Base-by-base conservation (phyloP, 1,140 invertebrate genomes). In the Drosophila nebulosa region DNA sequence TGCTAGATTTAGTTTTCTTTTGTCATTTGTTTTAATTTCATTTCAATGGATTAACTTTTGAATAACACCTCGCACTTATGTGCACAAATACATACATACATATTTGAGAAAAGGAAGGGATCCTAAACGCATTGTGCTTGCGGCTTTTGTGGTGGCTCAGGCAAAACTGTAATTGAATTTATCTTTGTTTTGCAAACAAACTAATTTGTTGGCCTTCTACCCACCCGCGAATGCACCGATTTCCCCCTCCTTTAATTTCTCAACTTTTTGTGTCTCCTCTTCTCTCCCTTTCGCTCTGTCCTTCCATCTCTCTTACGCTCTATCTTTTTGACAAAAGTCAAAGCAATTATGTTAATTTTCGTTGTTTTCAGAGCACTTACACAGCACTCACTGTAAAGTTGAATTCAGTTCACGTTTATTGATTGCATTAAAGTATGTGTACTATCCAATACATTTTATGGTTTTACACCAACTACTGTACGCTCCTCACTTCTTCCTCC, bases 101-200 rank as follows among this genome's bases (percentile, higher is more conserved):
- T 21, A 36, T 21, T n/a, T 35, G 10, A 32, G 14, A 24, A 64
- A 24, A 55, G 61, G 39, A 36, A 46, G 39, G 65, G 69, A 63
- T 64, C 70, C 77, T 55, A 74, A 77, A 70, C 74, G 35, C 64
- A 80, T 72, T 78, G 78, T 77, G 66, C 62, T 73, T 24, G 59
- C 59, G 72, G 73, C 77, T 77, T 76, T 85, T 84, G 80, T 79
- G 66, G 80, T 80, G 71, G 71, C 56, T 53, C 52, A 56, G 53
- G 30, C 46, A 58, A 62, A 70, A 74, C 69, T 63, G 70, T 86
- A 86, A 86, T 88, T 86, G 83, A 86, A 86, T 86, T 88, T 81
- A 58, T 61, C 69, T 69, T 77, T 64, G 86, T 78, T 86, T 88
- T 74, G 75, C 70, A 81, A 81, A 86, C 81, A 85, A 88, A 88